Base-by-base conservation (phyloP, 2,113 vertebrate genomes). In the Turnix velox region DNA sequence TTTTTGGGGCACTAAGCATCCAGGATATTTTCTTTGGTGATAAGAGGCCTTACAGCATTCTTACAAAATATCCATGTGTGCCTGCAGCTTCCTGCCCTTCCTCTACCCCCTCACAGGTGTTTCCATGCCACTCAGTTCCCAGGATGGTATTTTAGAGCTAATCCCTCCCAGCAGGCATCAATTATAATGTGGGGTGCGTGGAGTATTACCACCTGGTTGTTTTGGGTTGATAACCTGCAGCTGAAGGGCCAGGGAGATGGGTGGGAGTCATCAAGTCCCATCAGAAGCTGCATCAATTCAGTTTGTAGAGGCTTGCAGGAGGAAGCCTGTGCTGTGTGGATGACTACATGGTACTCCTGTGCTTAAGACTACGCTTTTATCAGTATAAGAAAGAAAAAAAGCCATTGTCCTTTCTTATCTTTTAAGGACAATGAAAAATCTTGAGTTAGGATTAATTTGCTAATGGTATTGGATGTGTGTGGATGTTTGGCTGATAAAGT, bases 401-500 rank as follows among this genome's bases (percentile, higher is more conserved):
- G 7, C 30, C 83, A 33, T 7, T 6, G 14, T 86, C 31, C 5
- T 4, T 68, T 23, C 37, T 95, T 94, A 91, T 87, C 84, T 89
- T 16, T 63, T 62, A 39, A 90, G 31, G 33, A 74, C 46, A 91
- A n/a, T 69, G 74, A 91, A 83, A 79, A 94, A 71, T 91, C 84
- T 89, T 84, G 74, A 84, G 48, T 40, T 14, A 75, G 87, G 71
- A 82, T 89, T 95, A 75, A 90, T 96, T 94, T 92, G 74, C 71
- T 85, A 39, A 49, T 1, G 6, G 17, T 27, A 30, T 63, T 76
- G 63, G 62, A 39, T 49, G 35, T 63, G 28, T 39, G 49, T 73
- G 45, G 62, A 67, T 84, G 78, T 82, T 93, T 90, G 91, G 90
- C 91, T 96, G 92, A 87, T 88, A 93, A 91, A 91, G 91, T 30